phyloP scores from a whole-genome alignment of 2,888 invertebrate genomes.

The Chironomus tentans region DNA sequence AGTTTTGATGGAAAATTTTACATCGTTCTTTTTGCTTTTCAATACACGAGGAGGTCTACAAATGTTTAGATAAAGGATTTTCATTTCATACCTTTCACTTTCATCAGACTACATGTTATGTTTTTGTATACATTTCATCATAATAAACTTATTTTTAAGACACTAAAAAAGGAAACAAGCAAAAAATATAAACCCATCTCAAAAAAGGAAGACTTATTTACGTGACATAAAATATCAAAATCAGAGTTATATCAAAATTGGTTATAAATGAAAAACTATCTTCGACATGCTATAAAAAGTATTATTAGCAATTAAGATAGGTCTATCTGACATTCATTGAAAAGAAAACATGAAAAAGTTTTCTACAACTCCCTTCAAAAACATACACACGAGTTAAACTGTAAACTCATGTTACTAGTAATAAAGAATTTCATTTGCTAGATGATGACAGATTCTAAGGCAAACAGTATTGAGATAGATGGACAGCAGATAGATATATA shows the following conservation, averaged over 20 bases:
- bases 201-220: background rate
- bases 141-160: too few species aligned
- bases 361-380: background rate
- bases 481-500: background rate
- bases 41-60: too few species aligned
- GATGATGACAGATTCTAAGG: background rate
- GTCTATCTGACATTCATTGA: background rate
- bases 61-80: too few species aligned
- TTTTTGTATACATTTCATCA: too few species aligned
- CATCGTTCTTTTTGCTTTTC: too few species aligned
- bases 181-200: too few species aligned
- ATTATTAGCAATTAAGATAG: constrained; percentile 23
- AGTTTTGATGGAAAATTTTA: too few species aligned
- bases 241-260: background rate
- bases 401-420: background rate
- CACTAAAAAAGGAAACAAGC: too few species aligned
- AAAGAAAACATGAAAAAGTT: background rate
- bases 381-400: background rate
- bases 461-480: background rate
- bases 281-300: constrained; percentile 15
- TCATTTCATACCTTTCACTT: too few species aligned
- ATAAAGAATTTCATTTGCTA: too few species aligned
- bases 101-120: too few species aligned
- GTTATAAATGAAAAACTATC: constrained; percentile 9
- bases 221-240: background rate